phyloP scores from a whole-genome alignment of 2,888 invertebrate genomes.

The Lasioglossum pauxillum region DNA sequence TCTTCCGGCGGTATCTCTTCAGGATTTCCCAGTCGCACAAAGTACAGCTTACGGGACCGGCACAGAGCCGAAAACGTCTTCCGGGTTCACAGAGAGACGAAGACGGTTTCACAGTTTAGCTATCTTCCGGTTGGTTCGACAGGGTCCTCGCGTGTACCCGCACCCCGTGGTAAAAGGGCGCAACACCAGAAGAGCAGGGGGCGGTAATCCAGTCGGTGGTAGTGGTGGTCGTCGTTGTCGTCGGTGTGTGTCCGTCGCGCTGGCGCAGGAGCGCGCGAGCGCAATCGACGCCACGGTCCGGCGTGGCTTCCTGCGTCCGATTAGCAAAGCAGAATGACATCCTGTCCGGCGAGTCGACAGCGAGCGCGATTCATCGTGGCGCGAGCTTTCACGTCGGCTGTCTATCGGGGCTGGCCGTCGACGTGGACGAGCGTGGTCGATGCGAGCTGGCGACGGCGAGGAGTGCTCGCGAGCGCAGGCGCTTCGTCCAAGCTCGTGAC shows the following conservation, averaged over 20 bases:
- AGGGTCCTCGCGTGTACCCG: background rate
- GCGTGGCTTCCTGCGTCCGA: conserved; percentile 52
- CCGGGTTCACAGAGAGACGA: background rate
- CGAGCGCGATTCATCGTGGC: conserved; percentile 65
- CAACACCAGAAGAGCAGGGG: background rate
- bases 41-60: background rate
- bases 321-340: conserved; percentile 61
- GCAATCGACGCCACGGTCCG: conserved; percentile 56
- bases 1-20: background rate
- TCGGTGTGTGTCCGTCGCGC: conserved; percentile 35
- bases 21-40: background rate
- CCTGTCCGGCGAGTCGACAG: conserved; percentile 50
- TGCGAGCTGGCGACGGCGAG: conserved; percentile 62
- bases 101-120: background rate
- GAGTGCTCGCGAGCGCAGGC: conserved; percentile 71
- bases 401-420: conserved; percentile 40
- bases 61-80: background rate
- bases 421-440: conserved; percentile 64
- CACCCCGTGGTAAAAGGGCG: background rate
- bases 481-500: conserved; percentile 70
- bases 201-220: background rate
- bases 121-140: background rate
- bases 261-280: conserved; percentile 57
- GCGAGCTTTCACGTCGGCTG: conserved; percentile 69
- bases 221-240: background rate